A percentile compares a stretch with the other conserved stretches of the same genome.
phyloP scores from a whole-genome alignment of 2,113 vertebrate genomes.

The Neolamprologus tretocephalus region DNA sequence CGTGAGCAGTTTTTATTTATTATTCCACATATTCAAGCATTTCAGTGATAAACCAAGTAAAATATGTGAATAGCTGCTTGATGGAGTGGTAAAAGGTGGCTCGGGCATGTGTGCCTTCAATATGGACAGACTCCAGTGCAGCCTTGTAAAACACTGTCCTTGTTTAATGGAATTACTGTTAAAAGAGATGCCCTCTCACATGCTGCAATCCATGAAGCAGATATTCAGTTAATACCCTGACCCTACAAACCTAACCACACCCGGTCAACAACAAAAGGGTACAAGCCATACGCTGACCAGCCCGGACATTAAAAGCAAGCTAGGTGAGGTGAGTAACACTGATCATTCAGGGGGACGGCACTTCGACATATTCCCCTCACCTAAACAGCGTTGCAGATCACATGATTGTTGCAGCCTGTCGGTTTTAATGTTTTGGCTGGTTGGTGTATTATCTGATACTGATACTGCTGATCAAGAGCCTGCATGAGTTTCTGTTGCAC shows the following conservation, averaged over 20 bases:
- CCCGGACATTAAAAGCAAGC: neutral
- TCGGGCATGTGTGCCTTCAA: neutral
- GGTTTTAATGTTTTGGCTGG: neutral
- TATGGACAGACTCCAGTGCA: conserved; percentile 22
- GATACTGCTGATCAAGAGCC: neutral
- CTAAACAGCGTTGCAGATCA: neutral
- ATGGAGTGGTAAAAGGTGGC: conserved; percentile 55
- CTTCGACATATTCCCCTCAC: neutral
- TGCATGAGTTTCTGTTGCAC: neutral
- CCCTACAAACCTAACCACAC: conserved; percentile 41
- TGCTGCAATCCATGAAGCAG: conserved; percentile 18
- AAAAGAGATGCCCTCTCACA: conserved; percentile 19
- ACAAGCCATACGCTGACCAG: neutral
- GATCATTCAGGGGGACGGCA: neutral
- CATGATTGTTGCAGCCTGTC: neutral
- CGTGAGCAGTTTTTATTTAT: accelerated
- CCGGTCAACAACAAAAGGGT: conserved; percentile 1
- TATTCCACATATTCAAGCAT: conserved; percentile 62
- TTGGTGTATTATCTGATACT: neutral
- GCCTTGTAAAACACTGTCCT: conserved; percentile 38
- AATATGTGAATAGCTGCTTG: conserved; percentile 7
- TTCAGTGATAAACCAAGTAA: conserved; percentile 37
- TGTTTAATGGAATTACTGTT: neutral
- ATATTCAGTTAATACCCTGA: neutral
- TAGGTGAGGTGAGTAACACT: neutral